Percentiles rank a stretch among this genome's conserved stretches.
phyloP scores from a whole-genome alignment of 2,113 vertebrate genomes.

The Acrocephalus kingi region DNA sequence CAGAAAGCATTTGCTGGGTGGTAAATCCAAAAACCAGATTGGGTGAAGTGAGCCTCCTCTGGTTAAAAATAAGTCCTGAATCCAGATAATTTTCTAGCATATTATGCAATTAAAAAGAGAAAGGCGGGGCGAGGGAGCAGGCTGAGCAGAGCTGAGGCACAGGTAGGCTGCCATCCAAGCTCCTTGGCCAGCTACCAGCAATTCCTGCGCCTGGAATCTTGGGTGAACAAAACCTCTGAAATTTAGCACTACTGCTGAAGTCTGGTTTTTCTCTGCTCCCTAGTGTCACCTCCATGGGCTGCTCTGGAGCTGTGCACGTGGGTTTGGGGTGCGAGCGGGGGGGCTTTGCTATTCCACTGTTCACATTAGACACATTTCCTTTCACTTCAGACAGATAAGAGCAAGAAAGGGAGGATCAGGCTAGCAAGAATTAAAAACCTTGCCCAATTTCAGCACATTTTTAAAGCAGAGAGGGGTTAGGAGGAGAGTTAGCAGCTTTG shows the following conservation, averaged over 20 bases:
- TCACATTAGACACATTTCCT: neutral
- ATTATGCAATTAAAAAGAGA: conserved; percentile 43
- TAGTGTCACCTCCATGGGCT: conserved; percentile 2
- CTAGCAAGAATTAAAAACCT: neutral
- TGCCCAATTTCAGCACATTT: neutral
- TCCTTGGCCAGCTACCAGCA: conserved; percentile 12
- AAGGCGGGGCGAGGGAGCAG: neutral
- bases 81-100: conserved; percentile 22
- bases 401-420: neutral
- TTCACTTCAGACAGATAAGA: neutral
- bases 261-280: conserved; percentile 45
- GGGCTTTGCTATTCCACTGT: neutral
- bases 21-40: neutral
- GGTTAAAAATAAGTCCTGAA: conserved; percentile 49
- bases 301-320: neutral
- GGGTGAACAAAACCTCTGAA: conserved; percentile 38
- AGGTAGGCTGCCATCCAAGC: conserved; percentile 48
- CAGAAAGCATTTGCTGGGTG: neutral
- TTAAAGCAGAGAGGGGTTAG: neutral
- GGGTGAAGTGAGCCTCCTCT: neutral
- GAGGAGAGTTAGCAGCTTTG: neutral
- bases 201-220: conserved; percentile 35
- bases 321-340: neutral
- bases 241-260: conserved; percentile 6
- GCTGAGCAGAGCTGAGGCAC: conserved; percentile 34